Percentiles rank a stretch among this genome's conserved stretches.
phyloP scores from a whole-genome alignment of 2,113 vertebrate genomes.

The Nothobranchius kuhntae region DNA sequence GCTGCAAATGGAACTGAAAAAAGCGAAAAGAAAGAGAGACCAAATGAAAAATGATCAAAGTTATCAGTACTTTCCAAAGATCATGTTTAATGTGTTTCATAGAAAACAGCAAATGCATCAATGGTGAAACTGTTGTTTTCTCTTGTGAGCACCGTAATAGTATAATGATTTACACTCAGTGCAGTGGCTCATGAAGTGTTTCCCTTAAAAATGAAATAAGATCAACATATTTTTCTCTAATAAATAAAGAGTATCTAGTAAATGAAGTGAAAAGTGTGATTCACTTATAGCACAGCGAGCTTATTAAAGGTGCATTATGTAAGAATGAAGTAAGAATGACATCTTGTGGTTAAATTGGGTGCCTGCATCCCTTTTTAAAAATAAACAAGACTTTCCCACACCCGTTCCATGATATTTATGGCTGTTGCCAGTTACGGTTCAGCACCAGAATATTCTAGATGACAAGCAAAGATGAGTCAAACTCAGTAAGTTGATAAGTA shows the following conservation, averaged over 20 bases:
- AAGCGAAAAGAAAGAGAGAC: neutral
- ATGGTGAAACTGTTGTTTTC: constrained; percentile 5
- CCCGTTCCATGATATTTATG: no score
- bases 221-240: neutral
- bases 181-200: neutral
- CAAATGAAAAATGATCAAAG: neutral
- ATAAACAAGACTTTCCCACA: no score
- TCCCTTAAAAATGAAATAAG: neutral
- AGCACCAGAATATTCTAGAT: no score
- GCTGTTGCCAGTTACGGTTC: no score
- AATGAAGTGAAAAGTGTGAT: constrained; percentile 26
- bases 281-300: constrained; percentile 20
- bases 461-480: no score
- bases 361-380: no score
- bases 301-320: neutral
- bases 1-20: constrained; percentile 8
- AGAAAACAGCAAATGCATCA: neutral
- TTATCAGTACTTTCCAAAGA: neutral
- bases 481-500: no score
- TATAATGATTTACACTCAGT: neutral
- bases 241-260: neutral
- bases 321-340: no score
- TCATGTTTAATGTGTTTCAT: no score
- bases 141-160: neutral
- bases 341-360: no score